These are phyloP conservation scores for Chaetorhynchus papuensis DNA, from an alignment of 2,113 vertebrate genomes.

Conservation along the genomic window DNA sequence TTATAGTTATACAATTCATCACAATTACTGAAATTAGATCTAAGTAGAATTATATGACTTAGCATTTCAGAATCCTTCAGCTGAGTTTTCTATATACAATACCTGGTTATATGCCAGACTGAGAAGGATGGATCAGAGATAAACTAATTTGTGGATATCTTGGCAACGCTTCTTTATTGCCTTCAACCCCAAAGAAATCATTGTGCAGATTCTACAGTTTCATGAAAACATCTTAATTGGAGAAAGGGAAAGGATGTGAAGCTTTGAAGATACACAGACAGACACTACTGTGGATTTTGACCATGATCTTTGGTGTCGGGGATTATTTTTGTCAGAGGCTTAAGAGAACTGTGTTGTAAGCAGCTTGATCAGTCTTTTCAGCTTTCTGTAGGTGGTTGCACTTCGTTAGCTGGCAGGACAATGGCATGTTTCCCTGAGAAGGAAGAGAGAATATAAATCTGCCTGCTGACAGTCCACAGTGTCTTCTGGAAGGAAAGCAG, in stretches of 20 bases:
- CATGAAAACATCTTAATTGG: neutral
- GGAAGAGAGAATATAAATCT: neutral
- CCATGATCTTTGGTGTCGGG: accelerated
- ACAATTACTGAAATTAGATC: neutral
- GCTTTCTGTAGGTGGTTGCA: neutral
- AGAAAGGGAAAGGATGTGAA: neutral
- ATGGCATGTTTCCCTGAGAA: neutral
- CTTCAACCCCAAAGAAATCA: neutral
- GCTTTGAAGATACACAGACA: neutral
- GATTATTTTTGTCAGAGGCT: neutral
- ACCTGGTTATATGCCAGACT: neutral
- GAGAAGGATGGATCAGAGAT: neutral
- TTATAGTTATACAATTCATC: neutral
- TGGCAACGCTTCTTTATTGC: neutral
- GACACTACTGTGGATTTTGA: neutral
- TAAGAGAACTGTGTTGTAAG: neutral
- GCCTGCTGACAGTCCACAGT: neutral
- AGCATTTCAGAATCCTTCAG: neutral
- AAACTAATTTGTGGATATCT: neutral
- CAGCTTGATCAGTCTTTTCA: neutral
- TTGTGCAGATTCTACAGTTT: neutral
- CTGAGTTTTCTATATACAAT: neutral
- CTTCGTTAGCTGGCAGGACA: neutral
- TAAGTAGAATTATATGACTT: neutral
- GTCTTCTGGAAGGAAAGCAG: neutral